phyloP scores from a whole-genome alignment of 2,888 invertebrate species.

The Acrobasis repandana region DNA sequence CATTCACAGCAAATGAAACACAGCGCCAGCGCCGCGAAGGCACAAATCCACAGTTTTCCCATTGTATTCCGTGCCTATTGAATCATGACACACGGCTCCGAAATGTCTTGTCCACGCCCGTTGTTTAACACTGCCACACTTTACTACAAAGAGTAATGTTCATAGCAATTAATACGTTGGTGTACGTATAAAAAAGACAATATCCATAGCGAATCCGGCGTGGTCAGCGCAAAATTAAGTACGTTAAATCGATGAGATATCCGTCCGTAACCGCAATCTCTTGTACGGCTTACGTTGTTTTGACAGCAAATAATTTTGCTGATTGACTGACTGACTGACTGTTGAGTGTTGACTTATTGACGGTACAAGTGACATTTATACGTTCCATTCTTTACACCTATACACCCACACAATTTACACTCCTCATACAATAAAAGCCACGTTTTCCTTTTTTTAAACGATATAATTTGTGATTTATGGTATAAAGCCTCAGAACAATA shows the following conservation, averaged over 20 bases:
- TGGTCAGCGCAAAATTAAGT: conserved; percentile 3
- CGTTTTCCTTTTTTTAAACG: too few relatives aligned
- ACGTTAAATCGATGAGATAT: conserved; percentile 28
- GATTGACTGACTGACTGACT: background rate
- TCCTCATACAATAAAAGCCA: too few relatives aligned
- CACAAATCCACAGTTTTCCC: conserved; percentile 46
- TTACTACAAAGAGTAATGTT: background rate
- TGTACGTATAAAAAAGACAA: background rate
- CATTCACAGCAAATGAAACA: conserved; percentile 39
- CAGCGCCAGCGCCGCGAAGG: conserved; percentile 41
- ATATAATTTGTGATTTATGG: too few relatives aligned
- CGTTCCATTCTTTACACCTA: too few relatives aligned
- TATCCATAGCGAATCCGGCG: conserved; percentile 5
- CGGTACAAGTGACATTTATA: background rate
- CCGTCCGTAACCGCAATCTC: conserved; percentile 32
- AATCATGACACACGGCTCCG: conserved; percentile 43
- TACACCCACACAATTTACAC: too few relatives aligned
- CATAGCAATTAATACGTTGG: background rate
- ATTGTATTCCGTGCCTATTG: conserved; percentile 57
- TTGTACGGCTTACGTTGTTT: conserved; percentile 11
- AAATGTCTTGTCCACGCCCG: conserved; percentile 37
- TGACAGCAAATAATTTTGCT: background rate
- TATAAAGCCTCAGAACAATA: too few relatives aligned
- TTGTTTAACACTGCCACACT: conserved; percentile 10
- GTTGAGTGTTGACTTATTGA: too few relatives aligned